These are phyloP conservation scores for Alauda arvensis DNA, from an alignment of 2,797 vertebrate species.

Conservation along the genomic window DNA sequence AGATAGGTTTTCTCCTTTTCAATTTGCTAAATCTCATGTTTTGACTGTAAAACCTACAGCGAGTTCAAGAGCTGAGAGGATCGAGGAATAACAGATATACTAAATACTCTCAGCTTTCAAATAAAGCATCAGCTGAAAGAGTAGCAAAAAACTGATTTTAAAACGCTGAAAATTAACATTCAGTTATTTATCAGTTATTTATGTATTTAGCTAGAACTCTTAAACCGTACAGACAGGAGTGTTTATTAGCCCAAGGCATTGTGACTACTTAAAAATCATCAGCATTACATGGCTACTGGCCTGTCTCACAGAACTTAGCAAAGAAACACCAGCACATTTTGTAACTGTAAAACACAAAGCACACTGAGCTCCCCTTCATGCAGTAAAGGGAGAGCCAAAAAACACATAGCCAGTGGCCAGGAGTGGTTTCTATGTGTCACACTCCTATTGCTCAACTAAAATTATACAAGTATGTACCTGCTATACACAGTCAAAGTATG, in stretches of 20 bases:
- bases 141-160: neutral
- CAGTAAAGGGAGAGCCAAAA: neutral
- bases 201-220: neutral
- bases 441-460: neutral
- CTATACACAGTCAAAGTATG: neutral
- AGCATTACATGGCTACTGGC: neutral
- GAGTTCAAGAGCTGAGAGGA: neutral
- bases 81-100: fast-evolving
- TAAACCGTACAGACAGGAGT: neutral
- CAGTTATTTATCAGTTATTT: neutral
- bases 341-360: neutral
- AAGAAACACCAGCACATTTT: neutral
- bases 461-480: neutral
- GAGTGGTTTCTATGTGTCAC: neutral
- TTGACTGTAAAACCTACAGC: neutral
- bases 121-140: neutral
- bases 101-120: neutral
- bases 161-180: neutral
- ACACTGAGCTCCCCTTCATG: neutral
- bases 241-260: neutral
- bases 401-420: conserved; percentile 9
- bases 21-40: neutral
- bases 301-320: neutral
- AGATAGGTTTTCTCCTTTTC: neutral
- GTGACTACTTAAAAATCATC: neutral